These are phyloP conservation scores for Eurystomus glaucurus DNA, from an alignment of 2,797 vertebrate species.

Conservation along the genomic window DNA sequence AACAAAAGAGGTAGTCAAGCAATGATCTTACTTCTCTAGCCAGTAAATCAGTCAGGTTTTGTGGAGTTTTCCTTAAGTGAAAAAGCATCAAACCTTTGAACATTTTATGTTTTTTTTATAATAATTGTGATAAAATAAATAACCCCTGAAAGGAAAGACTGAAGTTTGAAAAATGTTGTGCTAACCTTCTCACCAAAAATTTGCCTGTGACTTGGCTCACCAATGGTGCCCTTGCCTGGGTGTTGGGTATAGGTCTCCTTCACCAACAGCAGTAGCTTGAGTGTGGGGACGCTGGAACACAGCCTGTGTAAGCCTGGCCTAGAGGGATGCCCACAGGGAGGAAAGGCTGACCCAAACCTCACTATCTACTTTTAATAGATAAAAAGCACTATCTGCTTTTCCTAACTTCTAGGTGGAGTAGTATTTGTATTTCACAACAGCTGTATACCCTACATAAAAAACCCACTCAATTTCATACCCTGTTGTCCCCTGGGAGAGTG, in stretches of 20 bases:
- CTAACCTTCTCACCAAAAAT: background rate
- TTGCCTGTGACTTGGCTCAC: background rate
- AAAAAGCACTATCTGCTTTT: no score
- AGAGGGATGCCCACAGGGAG: background rate
- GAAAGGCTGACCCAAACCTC: background rate
- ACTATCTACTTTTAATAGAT: no score
- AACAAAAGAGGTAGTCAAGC: background rate
- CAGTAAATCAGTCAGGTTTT: background rate
- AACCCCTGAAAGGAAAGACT: background rate
- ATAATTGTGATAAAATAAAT: background rate
- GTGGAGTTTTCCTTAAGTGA: background rate
- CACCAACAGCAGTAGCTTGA: rapidly evolving
- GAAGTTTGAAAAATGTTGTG: background rate
- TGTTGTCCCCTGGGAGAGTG: background rate
- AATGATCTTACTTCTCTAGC: background rate
- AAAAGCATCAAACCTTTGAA: background rate
- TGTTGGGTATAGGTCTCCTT: rapidly evolving
- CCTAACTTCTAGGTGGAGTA: background rate
- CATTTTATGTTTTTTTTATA: background rate
- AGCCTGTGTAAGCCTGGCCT: rapidly evolving
- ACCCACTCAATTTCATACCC: background rate
- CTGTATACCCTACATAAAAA: background rate
- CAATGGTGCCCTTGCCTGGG: background rate
- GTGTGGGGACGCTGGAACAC: background rate
- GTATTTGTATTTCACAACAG: background rate